phyloP scores from a whole-genome alignment of 2,797 vertebrate species.

The Brachyrhaphis roseni region DNA sequence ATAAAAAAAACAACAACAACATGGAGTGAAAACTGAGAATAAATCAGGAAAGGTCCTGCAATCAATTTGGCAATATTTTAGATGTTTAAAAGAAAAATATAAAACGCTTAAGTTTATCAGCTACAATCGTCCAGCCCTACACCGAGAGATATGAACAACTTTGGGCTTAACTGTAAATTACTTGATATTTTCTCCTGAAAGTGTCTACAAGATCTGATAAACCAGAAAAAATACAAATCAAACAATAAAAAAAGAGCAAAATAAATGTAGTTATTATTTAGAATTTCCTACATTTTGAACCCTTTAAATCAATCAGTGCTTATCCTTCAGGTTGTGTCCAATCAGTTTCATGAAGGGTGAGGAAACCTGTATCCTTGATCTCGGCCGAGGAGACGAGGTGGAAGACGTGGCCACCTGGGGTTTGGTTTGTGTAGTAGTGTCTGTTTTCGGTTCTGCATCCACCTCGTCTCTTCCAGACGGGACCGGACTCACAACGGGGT shows the following conservation, averaged over 20 bases:
- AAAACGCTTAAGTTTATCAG: too few relatives aligned
- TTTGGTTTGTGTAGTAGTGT: conserved; percentile 9
- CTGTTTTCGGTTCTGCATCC: conserved; percentile 35
- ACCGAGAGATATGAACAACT: background rate
- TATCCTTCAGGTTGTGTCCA: conserved; percentile 83
- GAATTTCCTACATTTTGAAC: background rate
- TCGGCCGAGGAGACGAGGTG: conserved; percentile 18
- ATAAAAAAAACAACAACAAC: too few relatives aligned
- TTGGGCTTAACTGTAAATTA: background rate
- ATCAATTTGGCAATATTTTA: too few relatives aligned
- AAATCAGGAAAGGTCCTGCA: too few relatives aligned
- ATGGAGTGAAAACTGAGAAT: too few relatives aligned
- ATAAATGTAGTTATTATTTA: background rate
- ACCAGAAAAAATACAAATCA: background rate
- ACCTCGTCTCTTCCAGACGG: conserved; percentile 48
- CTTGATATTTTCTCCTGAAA: background rate
- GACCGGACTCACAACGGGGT: conserved; percentile 26
- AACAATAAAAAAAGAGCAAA: background rate
- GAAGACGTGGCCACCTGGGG: conserved; percentile 38
- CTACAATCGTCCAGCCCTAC: too few relatives aligned
- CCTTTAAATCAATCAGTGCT: conserved; percentile 57
- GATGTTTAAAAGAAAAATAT: too few relatives aligned
- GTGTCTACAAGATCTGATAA: background rate
- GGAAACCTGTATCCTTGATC: conserved; percentile 75
- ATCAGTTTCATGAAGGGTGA: conserved; percentile 90